Base-by-base conservation (phyloP, 2,797 vertebrate genomes). In the Gallirallus australis region DNA sequence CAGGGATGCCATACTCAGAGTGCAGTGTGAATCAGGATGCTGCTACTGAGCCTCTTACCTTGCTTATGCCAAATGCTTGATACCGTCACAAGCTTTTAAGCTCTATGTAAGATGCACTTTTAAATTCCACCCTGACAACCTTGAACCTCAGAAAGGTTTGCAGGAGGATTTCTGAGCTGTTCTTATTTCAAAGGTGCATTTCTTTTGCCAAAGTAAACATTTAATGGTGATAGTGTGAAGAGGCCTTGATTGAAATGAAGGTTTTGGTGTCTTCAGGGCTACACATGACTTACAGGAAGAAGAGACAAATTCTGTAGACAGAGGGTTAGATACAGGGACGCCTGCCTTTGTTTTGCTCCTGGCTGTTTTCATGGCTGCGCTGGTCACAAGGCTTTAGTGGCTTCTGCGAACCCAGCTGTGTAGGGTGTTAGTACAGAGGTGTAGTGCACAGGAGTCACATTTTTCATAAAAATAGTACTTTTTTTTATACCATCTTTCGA, bases 21-120 rank as follows among this genome's bases (percentile, higher is more conserved):
- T 33, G 48, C 52, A 27, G 0, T 47, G 20, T 52, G 66, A 79
- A 39, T 35, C 40, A 53, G 93, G 76, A 61, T 7, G 0, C 59
- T 40, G n/a, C 35, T 75, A 45, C 82, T 90, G 94, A 94, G 94
- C 93, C 75, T 94, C 86, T 96, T 96, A 96, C 77, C 75, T 88
- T 88, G 47, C 77, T 87, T 89, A 89, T 80, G 78, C 85, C 86
- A 87, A 68, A 54, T 61, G 89, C 93, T 93, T 81, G 78, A 54
- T 87, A 75, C 11, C 86, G 86, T 31, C 89, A 27, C 89, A 93
- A 89, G 91, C 92, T 96, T 93, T 95, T 95, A 96, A 97, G 94
- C 96, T 94, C 40, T 77, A 28, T 63, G 9, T 94, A 87, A 83
- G 90, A 91, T 2, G 33, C 37, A 37, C 60, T 92, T 80, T 16